These are phyloP conservation scores for Cygnus buccinator DNA, from an alignment of 2,113 vertebrate genomes.

Conservation along the genomic window DNA sequence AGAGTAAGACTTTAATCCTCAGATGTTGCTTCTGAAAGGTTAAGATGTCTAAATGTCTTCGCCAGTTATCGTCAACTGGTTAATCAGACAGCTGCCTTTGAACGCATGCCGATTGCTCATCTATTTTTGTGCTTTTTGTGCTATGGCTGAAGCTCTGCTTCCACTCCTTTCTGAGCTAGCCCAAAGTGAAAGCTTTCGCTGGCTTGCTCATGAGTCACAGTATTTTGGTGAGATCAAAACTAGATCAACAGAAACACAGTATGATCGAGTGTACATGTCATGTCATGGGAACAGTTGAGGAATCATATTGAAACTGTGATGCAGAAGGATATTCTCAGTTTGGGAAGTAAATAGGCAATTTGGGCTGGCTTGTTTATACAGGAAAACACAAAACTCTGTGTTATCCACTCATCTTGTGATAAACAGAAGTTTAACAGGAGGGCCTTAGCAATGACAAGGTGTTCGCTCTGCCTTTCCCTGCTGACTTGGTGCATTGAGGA, in stretches of 20 bases:
- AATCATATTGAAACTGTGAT: slow-evolving; percentile 8
- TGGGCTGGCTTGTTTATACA: neutral
- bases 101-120: rapidly evolving
- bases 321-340: neutral
- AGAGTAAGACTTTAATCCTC: neutral
- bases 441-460: neutral
- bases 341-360: neutral
- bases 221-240: neutral
- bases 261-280: neutral
- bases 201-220: neutral
- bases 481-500: neutral
- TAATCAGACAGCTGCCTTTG: neutral
- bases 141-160: neutral
- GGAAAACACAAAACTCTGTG: neutral
- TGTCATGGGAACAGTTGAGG: neutral
- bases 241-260: neutral
- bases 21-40: neutral
- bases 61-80: neutral
- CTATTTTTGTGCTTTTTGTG: neutral
- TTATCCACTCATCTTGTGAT: neutral
- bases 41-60: neutral
- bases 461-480: neutral
- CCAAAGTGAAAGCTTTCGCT: neutral
- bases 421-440: neutral
- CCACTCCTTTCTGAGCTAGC: neutral